These are phyloP conservation scores for Conus canariensis DNA, from an alignment of 2,888 invertebrate species.

Conservation along the genomic window DNA sequence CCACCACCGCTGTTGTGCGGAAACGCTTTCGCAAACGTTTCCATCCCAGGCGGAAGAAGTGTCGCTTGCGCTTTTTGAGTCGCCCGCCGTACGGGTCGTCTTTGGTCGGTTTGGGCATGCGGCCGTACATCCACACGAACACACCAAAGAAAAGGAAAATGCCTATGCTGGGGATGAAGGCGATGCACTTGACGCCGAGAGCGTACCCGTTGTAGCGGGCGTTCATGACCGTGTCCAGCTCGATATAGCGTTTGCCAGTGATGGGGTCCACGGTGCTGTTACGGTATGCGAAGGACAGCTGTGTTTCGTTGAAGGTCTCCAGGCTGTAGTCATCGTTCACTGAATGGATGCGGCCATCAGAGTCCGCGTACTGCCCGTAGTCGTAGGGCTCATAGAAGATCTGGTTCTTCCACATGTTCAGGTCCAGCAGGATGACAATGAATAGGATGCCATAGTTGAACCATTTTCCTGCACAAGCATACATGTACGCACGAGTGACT, in stretches of 20 bases:
- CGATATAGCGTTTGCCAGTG: constrained; percentile 77
- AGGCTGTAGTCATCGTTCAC: constrained; percentile 67
- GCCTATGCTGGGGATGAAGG: constrained; percentile 78
- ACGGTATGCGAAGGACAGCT: constrained; percentile 78
- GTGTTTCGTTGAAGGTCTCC: constrained; percentile 69
- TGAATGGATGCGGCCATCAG: constrained; percentile 75
- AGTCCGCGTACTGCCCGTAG: constrained; percentile 80
- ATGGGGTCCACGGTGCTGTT: constrained; percentile 76
- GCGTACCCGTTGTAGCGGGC: constrained; percentile 79
- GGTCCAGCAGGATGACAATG: constrained; percentile 80
- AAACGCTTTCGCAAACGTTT: constrained; percentile 34
- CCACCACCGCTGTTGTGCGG: neutral
- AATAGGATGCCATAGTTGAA: constrained; percentile 81
- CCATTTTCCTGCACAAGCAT: constrained; percentile 80
- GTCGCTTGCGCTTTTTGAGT: constrained; percentile 63
- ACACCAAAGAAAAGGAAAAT: constrained; percentile 72
- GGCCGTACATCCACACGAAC: constrained; percentile 70
- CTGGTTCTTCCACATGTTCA: constrained; percentile 82
- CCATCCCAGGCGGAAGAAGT: constrained; percentile 44
- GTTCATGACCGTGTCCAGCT: constrained; percentile 80
- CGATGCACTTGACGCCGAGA: constrained; percentile 78
- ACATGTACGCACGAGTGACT: neutral
- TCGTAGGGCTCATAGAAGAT: constrained; percentile 80
- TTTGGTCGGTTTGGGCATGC: constrained; percentile 66
- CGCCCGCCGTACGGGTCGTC: constrained; percentile 71